Evolutionary conservation across 2,888 invertebrate species (phyloP), one percentile per base, ranked within the genome.

Genomic region (Cataglyphis livida): DNA sequence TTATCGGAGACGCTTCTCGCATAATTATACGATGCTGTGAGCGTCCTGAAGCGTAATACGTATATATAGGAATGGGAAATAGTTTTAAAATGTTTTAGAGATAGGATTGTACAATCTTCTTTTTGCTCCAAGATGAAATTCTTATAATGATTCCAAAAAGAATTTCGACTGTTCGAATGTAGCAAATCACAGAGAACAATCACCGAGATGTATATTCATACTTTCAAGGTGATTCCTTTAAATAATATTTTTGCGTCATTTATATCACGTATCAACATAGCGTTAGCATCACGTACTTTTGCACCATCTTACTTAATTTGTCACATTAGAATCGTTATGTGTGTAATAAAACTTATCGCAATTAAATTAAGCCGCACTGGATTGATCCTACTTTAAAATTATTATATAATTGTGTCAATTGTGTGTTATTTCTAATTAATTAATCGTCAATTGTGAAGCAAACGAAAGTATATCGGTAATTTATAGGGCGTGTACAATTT

Each of bases 41-140:
- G 35, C 70, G 59, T 70, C 70, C 28, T 59, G 21, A 79, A 79
- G 78, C 78, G 70, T 79, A 79, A 70, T 41, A 25, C n/a, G 32
- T n/a, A 51, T 68, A 28, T 66, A 61, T 35, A 54, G 68, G 38
- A 35, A 70, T 25, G 21, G 70, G 21, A 70, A 70, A 44, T 1
- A 38, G 38, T 62, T 74, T 44, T 21, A 61, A 44, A 51, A 62
- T 15, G 15, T 61, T 41, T 44, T 25, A 62, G 61, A 44, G 18
- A n/a, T 61, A 74, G 62, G 32, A 74, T 59, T 75, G 75, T 62
- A 62, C 35, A 57, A 73, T 64, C 41, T 48, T 51, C 48, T n/a
- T 51, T 65, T 65, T 61, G 59, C 35, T 68, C 44, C n/a, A 59
- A n/a, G 68, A 57, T 68, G 10, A 61, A 57, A 78, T 12, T 21